These are phyloP conservation scores for Trichomycterus rosablanca DNA, from an alignment of 2,113 vertebrate species.

Conservation along the genomic window DNA sequence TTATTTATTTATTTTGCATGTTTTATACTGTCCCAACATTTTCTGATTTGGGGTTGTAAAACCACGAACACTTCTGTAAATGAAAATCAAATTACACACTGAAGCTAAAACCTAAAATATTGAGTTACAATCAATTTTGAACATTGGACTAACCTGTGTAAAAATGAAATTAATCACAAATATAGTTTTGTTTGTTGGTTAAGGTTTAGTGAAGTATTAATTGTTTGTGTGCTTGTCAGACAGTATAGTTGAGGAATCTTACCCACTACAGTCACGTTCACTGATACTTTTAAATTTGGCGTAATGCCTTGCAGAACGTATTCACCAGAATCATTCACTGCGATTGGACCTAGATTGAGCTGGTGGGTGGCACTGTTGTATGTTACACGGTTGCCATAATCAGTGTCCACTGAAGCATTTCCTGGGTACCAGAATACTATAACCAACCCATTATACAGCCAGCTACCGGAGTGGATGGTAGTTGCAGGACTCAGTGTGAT, in stretches of 20 bases:
- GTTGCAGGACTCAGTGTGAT: slow-evolving; percentile 19
- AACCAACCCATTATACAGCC: slow-evolving; percentile 24
- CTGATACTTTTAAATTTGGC: rapidly evolving
- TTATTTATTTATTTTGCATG: too few species aligned
- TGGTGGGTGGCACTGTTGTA: slow-evolving; percentile 3
- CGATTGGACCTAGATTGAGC: slow-evolving; percentile 44
- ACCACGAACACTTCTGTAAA: too few species aligned
- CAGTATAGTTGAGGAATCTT: too few species aligned
- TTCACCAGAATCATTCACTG: slow-evolving; percentile 48
- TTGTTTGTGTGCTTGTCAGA: too few species aligned
- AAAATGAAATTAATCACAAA: too few species aligned
- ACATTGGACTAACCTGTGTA: too few species aligned
- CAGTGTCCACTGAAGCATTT: rapidly evolving
- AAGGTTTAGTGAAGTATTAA: neutral
- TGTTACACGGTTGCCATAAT: rapidly evolving
- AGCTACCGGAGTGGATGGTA: slow-evolving; percentile 3
- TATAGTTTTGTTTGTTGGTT: too few species aligned
- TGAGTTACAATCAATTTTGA: too few species aligned
- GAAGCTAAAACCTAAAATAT: too few species aligned
- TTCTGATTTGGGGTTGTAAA: too few species aligned
- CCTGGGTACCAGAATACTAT: slow-evolving; percentile 15
- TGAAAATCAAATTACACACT: too few species aligned
- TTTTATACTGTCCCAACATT: too few species aligned
- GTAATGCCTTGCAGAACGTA: slow-evolving; percentile 17
- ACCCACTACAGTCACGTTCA: slow-evolving; percentile 59